Evolutionary conservation across 1,140 invertebrate species (phyloP), one percentile per base, ranked within the genome.

Genomic region (Pachypeltis micranthus): DNA sequence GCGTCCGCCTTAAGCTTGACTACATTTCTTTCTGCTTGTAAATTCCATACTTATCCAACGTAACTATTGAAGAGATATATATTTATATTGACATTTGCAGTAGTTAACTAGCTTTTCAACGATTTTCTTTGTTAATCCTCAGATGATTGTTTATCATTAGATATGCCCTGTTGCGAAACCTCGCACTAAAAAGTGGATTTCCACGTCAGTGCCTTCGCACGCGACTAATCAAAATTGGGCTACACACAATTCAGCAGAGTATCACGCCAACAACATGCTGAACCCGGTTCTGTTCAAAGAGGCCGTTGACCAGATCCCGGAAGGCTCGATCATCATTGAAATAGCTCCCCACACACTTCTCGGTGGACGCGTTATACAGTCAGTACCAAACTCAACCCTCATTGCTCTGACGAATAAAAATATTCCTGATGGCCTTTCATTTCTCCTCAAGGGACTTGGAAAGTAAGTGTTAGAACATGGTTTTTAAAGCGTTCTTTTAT

Each of bases 331-430:
- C 0, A 59, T 58, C 2, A 61, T 69, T 2, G 85, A 87, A 78
- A 85, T 96, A 64, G 92, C 93, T n/a, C 93, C 94, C 0, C 91
- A 94, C 72, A 87, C 86, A 67, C 77, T 97, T 2, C 72, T 88
- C 1, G 83, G 86, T 69, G 78, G 84, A 0, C 81, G 88, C 59
- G 67, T 88, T 1, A 80, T 80, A 63, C 74, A 82, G 64, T 80
- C 82, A 4, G 70, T 56, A 2, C 47, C 24, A 12, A 28, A 27
- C 4, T 3, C 47, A 26, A 14, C 7, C 3, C 21, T 57, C 68
- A 76, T 93, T 59, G 84, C 88, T 29, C 75, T 96, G 1, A 86
- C 91, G 72, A 92, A 91, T 69, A 74, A 79, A 51, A 80, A 79
- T 39, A 27, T 66, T 64, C 66, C 76, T 0, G 80, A 91, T 69